These are phyloP conservation scores for Nibea coibor DNA, from an alignment of 2,113 vertebrate genomes.

Conservation along the genomic window DNA sequence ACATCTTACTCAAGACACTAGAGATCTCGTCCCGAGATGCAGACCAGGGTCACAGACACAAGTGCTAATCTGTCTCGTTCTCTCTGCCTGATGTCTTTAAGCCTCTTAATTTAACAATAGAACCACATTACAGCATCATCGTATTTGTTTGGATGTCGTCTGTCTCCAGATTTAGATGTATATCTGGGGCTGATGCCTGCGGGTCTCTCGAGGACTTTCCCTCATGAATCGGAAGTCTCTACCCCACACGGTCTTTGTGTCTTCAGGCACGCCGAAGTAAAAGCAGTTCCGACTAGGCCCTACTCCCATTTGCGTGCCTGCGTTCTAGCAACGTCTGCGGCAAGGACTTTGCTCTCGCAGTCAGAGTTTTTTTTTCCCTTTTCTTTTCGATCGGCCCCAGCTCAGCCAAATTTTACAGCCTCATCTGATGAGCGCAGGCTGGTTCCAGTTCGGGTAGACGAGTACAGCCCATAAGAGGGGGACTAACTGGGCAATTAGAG, in stretches of 20 bases:
- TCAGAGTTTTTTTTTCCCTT: background rate
- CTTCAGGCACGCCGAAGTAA: constrained; percentile 31
- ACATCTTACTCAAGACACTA: constrained; percentile 28
- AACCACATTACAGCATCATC: constrained; percentile 42
- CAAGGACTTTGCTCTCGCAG: constrained; percentile 2
- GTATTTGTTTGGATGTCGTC: constrained; percentile 64
- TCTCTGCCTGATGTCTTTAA: constrained; percentile 20
- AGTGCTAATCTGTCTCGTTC: constrained; percentile 41
- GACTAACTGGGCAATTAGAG: constrained; percentile 84
- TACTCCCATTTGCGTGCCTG: constrained; percentile 8
- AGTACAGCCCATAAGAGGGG: constrained; percentile 72
- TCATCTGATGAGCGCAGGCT: constrained; percentile 62
- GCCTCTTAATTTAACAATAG: constrained; percentile 38
- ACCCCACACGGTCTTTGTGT: constrained; percentile 31
- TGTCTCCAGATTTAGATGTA: constrained; percentile 74
- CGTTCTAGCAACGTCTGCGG: constrained; percentile 33
- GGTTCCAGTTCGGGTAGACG: constrained; percentile 79
- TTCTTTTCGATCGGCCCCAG: constrained; percentile 47
- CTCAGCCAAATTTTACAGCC: constrained; percentile 66
- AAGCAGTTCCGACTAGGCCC: constrained; percentile 22
- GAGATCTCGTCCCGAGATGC: constrained; percentile 39
- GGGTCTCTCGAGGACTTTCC: constrained; percentile 45
- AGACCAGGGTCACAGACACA: constrained; percentile 34
- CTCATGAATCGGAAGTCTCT: constrained; percentile 58
- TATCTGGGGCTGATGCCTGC: constrained; percentile 58